phyloP scores from a whole-genome alignment of 2,888 invertebrate genomes.

The Drosophila anomalata region DNA sequence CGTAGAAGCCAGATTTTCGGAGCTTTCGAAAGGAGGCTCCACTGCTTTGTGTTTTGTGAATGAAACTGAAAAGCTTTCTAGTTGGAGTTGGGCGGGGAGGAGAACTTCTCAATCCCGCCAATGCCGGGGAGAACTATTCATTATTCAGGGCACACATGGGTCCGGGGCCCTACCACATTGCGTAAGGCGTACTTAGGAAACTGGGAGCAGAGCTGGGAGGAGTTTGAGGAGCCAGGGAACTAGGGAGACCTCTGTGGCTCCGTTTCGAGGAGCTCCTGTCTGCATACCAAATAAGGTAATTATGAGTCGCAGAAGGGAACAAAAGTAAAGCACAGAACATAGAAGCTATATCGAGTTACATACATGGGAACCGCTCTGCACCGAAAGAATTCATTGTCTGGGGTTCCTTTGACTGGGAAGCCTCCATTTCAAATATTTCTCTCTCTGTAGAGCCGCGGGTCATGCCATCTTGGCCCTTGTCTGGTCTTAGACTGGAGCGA shows the following conservation, averaged over 20 bases:
- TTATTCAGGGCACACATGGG: conserved; percentile 63
- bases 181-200: conserved; percentile 44
- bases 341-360: conserved; percentile 69
- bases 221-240: neutral
- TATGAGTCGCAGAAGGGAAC: conserved; percentile 72
- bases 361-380: conserved; percentile 63
- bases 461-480: conserved; percentile 56
- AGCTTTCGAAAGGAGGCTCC: conserved; percentile 20
- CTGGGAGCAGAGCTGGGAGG: neutral
- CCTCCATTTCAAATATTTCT: neutral
- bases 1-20: conserved; percentile 2
- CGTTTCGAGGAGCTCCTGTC: conserved; percentile 70
- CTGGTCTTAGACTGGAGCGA: conserved; percentile 56
- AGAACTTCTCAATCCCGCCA: conserved; percentile 20
- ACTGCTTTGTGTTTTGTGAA: conserved; percentile 13
- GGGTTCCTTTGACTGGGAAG: neutral
- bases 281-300: conserved; percentile 79
- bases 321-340: conserved; percentile 73
- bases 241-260: conserved; percentile 24
- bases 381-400: conserved; percentile 10
- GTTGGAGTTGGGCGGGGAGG: conserved; percentile 28
- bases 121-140: conserved; percentile 45
- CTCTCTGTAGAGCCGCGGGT: conserved; percentile 25
- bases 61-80: conserved; percentile 10
- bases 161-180: conserved; percentile 43